Percentiles rank a stretch among this genome's conserved stretches.
phyloP scores from a whole-genome alignment of 2,797 vertebrate genomes.

The Danio jaintianensis region DNA sequence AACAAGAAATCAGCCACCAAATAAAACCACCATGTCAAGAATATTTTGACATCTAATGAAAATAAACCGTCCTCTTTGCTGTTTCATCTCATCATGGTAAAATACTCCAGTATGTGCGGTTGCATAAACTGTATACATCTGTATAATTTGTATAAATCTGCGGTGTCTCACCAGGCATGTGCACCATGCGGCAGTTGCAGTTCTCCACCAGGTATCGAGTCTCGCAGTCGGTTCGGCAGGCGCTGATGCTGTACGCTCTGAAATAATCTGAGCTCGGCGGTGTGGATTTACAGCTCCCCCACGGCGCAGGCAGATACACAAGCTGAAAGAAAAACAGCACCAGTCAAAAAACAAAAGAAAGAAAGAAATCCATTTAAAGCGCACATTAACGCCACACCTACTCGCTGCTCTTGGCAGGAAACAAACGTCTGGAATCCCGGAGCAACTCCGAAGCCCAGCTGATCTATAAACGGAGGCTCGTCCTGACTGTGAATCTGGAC shows the following conservation, averaged over 20 bases:
- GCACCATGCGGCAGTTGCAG: conserved; percentile 99
- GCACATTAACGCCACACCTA: conserved; percentile 57
- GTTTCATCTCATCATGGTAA: too few relatives aligned
- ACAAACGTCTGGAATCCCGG: conserved; percentile 85
- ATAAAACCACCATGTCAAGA: too few relatives aligned
- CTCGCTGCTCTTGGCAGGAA: conserved; percentile 83
- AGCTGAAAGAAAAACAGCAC: conserved; percentile 77
- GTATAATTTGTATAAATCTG: background rate
- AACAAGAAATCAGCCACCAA: too few relatives aligned
- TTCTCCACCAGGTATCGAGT: conserved; percentile 98
- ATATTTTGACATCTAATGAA: too few relatives aligned
- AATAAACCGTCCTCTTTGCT: too few relatives aligned
- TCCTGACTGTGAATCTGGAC: conserved; percentile 99
- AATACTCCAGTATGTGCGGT: too few relatives aligned
- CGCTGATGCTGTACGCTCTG: conserved; percentile 95
- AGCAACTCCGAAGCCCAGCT: conserved; percentile 90
- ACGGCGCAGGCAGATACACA: conserved; percentile 94
- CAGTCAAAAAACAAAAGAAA: conserved; percentile 72
- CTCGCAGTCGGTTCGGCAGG: conserved; percentile 98
- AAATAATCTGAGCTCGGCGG: conserved; percentile 94
- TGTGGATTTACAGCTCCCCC: conserved; percentile 94
- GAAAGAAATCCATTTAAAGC: background rate
- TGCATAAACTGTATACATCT: too few relatives aligned
- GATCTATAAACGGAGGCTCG: conserved; percentile 94
- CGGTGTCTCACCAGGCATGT: conserved; percentile 90